These are phyloP conservation scores for Tragelaphus strepsiceros DNA, from an alignment of 2,113 vertebrate species.

Conservation along the genomic window DNA sequence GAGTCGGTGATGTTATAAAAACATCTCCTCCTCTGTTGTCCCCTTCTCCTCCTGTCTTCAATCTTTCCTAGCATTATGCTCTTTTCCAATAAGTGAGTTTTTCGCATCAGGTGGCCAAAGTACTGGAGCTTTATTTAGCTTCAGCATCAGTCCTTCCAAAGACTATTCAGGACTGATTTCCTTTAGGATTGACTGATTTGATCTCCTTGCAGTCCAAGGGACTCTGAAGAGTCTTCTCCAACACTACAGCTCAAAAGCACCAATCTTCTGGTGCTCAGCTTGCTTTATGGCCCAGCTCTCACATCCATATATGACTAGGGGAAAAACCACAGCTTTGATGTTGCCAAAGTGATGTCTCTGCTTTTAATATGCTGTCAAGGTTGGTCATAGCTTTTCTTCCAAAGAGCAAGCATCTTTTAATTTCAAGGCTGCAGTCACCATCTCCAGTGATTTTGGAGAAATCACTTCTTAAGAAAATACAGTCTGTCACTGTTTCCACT, in stretches of 20 bases:
- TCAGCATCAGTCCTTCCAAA: neutral
- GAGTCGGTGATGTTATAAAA: neutral
- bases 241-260: neutral
- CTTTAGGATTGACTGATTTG: neutral
- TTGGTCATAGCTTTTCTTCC: neutral
- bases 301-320: neutral
- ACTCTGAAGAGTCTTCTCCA: neutral
- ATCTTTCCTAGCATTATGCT: neutral
- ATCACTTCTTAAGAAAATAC: neutral
- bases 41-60: neutral
- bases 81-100: neutral
- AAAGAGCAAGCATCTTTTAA: neutral
- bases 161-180: neutral
- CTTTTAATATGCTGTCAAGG: neutral
- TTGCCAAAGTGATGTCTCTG: neutral
- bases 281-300: neutral
- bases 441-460: neutral
- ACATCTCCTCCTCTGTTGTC: neutral
- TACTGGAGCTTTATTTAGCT: neutral
- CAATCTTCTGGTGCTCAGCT: neutral
- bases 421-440: neutral
- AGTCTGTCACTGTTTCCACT: neutral
- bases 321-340: neutral
- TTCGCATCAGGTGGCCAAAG: neutral
- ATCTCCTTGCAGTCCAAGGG: neutral